A percentile compares a stretch with the other conserved stretches of the same genome.
Evolutionary conservation across 2,797 vertebrate genomes (phyloP).

Genomic region (Micromesistius poutassou): DNA sequence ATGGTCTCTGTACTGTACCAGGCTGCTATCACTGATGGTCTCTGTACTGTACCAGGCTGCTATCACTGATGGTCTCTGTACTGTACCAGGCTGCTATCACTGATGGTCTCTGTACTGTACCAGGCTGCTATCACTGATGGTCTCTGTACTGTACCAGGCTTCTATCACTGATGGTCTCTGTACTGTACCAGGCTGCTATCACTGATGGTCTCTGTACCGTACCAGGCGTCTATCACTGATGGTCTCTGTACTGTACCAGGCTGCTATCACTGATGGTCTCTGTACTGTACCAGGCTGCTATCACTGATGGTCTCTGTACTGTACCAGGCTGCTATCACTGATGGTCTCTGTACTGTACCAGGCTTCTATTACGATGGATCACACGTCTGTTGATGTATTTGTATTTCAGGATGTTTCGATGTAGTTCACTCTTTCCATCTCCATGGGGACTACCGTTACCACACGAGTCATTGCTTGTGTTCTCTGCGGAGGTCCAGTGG

Average conservation of each 20-base stretch:
- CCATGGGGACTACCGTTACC: neutral
- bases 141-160: neutral
- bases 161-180: neutral
- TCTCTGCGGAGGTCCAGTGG: no score
- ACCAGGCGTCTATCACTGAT: no score
- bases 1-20: no score
- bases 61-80: neutral
- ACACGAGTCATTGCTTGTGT: neutral
- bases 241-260: neutral
- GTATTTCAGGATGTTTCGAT: neutral
- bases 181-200: no score
- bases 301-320: no score
- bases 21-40: no score
- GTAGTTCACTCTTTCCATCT: neutral
- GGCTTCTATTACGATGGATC: neutral
- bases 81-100: no score
- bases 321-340: no score
- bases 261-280: neutral
- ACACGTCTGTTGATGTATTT: neutral
- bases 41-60: neutral
- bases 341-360: neutral
- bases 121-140: no score
- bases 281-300: no score
- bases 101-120: no score
- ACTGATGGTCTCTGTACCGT: no score